A percentile compares a stretch with the other conserved stretches of the same genome.
Conservation (phyloP, 1,140 invertebrate species). For the Chymomyza costata region DNA sequence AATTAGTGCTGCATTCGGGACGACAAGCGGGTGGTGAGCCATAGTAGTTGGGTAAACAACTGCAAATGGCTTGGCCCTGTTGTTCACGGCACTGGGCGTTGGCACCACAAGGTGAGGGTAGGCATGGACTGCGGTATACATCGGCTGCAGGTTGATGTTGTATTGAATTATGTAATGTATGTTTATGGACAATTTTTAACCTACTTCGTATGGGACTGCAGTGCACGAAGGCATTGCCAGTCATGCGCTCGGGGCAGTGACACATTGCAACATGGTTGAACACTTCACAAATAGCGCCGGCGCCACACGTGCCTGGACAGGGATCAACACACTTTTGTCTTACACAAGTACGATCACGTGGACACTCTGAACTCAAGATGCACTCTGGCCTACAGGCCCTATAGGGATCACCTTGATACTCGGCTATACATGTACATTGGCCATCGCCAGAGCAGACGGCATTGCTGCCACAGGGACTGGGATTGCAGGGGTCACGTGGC, state of each 20-base stretch:
- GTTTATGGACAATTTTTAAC: slow-evolving; percentile 34
- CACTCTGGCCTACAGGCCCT: slow-evolving; percentile 87
- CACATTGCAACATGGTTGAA: slow-evolving; percentile 87
- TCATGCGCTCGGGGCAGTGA: slow-evolving; percentile 81
- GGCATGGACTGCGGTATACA: slow-evolving; percentile 78
- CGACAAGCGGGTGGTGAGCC: slow-evolving; percentile 81
- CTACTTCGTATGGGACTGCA: slow-evolving; percentile 76
- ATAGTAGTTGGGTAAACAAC: slow-evolving; percentile 79
- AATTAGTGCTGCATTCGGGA: slow-evolving; percentile 81
- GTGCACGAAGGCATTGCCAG: slow-evolving; percentile 85
- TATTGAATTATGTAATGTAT: too few relatives aligned
- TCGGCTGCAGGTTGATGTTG: slow-evolving; percentile 33
- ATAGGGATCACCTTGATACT: slow-evolving; percentile 82
- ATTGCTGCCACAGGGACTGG: slow-evolving; percentile 77
- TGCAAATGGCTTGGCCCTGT: slow-evolving; percentile 79
- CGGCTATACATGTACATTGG: slow-evolving; percentile 80
- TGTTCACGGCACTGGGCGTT: slow-evolving; percentile 80
- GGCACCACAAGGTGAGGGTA: slow-evolving; percentile 85
- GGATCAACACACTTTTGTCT: slow-evolving; percentile 85
- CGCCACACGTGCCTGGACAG: slow-evolving; percentile 85
- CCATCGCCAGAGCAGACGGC: slow-evolving; percentile 84
- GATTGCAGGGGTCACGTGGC: slow-evolving; percentile 77
- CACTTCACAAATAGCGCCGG: slow-evolving; percentile 84
- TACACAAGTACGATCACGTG: slow-evolving; percentile 83
- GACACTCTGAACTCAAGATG: slow-evolving; percentile 87